Percentiles rank a stretch among this genome's conserved stretches.
Conservation (phyloP, 1,140 invertebrate species). For the Gonatopus flavifemur region DNA sequence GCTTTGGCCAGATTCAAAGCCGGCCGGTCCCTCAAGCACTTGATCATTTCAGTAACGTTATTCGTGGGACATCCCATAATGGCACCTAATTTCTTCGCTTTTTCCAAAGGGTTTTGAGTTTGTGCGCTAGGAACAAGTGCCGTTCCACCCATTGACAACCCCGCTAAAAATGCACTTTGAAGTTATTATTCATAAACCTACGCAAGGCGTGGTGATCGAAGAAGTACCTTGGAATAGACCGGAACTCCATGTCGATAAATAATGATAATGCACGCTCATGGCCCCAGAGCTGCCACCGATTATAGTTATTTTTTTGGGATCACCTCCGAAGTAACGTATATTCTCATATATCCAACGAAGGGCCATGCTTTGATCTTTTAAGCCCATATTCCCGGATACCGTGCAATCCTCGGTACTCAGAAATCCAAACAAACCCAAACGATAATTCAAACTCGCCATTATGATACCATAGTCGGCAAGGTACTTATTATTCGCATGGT, state of each 20-base stretch:
- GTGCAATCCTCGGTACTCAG: slow-evolving; percentile 49
- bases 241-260: slow-evolving; percentile 41
- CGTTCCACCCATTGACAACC: slow-evolving; percentile 78
- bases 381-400: slow-evolving; percentile 55
- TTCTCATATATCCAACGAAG: slow-evolving; percentile 59
- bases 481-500: slow-evolving; percentile 53
- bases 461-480: slow-evolving; percentile 62
- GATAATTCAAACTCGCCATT: slow-evolving; percentile 64
- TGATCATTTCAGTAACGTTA: slow-evolving; percentile 63
- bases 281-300: slow-evolving; percentile 52
- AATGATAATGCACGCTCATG: slow-evolving; percentile 56
- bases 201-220: slow-evolving; percentile 19
- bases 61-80: slow-evolving; percentile 70
- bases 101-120: slow-evolving; percentile 66
- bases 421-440: slow-evolving; percentile 61
- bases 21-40: slow-evolving; percentile 69
- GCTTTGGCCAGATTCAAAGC: slow-evolving; percentile 59
- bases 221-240: slow-evolving; percentile 30
- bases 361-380: slow-evolving; percentile 59
- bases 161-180: slow-evolving; percentile 63
- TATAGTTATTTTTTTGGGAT: slow-evolving; percentile 47
- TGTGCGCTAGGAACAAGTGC: slow-evolving; percentile 72
- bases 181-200: neutral
- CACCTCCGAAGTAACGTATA: slow-evolving; percentile 51
- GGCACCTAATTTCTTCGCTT: slow-evolving; percentile 67